These are phyloP conservation scores for Dryocosmus kuriphilus DNA, from an alignment of 2,888 invertebrate genomes.

Conservation along the genomic window DNA sequence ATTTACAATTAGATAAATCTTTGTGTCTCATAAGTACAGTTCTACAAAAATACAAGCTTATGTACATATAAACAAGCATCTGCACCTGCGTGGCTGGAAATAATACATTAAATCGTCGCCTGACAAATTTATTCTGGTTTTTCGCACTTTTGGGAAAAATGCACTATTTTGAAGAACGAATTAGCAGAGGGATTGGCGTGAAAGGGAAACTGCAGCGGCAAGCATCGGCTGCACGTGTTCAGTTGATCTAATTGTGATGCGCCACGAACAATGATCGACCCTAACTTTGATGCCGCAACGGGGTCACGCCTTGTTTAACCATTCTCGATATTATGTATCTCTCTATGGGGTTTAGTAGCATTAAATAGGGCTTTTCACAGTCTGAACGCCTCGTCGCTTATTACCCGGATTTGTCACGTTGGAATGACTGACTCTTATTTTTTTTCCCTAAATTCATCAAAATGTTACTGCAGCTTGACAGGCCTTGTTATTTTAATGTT, in stretches of 20 bases:
- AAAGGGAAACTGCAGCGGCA: constrained; percentile 53
- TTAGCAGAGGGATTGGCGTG: constrained; percentile 41
- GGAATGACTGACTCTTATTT: not conserved
- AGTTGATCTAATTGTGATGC: constrained; percentile 68
- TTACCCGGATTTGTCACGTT: constrained; percentile 51
- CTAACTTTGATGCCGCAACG: constrained; percentile 56
- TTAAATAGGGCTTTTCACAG: constrained; percentile 50
- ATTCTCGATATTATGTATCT: constrained; percentile 54
- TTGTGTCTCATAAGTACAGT: constrained; percentile 23
- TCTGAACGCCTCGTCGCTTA: constrained; percentile 51
- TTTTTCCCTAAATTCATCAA: constrained; percentile 1
- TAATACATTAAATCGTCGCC: constrained; percentile 6
- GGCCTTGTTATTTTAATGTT: not conserved
- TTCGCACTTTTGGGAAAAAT: constrained; percentile 51
- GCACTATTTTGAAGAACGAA: constrained; percentile 48
- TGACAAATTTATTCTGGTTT: constrained; percentile 41
- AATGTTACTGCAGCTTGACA: not conserved
- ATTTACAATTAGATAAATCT: constrained; percentile 27
- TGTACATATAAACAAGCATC: constrained; percentile 26
- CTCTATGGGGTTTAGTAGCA: constrained; percentile 53
- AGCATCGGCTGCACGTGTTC: constrained; percentile 63
- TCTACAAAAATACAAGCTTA: constrained; percentile 31
- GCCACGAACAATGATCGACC: constrained; percentile 57
- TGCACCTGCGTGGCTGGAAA: constrained; percentile 25
- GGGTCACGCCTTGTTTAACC: constrained; percentile 58